Base-by-base conservation (phyloP, 2,888 invertebrate species). In the Prosapia bicincta region DNA sequence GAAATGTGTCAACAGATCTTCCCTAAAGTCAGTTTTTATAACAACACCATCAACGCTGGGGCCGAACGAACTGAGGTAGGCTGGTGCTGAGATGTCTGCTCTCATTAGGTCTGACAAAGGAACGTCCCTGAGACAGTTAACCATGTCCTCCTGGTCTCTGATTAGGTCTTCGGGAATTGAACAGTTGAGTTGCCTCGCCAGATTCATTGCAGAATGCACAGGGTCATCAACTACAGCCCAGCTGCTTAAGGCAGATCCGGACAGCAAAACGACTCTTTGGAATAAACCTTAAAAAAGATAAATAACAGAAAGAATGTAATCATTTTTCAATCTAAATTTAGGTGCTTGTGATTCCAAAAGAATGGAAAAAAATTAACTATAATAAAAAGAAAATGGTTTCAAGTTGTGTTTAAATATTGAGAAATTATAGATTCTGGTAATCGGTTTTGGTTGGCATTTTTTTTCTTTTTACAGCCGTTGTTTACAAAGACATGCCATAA, bases 181-280 rank as follows among this genome's bases (percentile, higher is more conserved):
- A 82, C 95, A 95, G 85, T 95, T 95, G 81, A 94, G 90, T 82
- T 92, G 91, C 80, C 90, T 91, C 1, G 95, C 95, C 82, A 95
- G 85, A 84, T 93, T 92, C 13, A 94, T 86, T 26, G 93, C 94
- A 84, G 92, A 96, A 82, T 90, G 90, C 1, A 92, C 93, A 0
- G 93, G 95, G 85, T 94, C 95, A 82, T 95, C 94, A 0, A 96
- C 93, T 71, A 94, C 88, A 0, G 96, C 96, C 96, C 96, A 96
- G 0, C 95, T 94, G 43, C 94, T 94, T 72, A 95, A 87, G 0
- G 96, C 95, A 68, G 96, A 96, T 0, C 96, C 96, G 0, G 95
- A 95, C 82, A 96, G 87, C 38, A 96, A 88, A 79, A 97, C 92
- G 26, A 94, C 93, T 79, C 96, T 89, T 83, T 95, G 96, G 84